Conservation (phyloP, 2,888 invertebrate species). For the Patella caerulea region DNA sequence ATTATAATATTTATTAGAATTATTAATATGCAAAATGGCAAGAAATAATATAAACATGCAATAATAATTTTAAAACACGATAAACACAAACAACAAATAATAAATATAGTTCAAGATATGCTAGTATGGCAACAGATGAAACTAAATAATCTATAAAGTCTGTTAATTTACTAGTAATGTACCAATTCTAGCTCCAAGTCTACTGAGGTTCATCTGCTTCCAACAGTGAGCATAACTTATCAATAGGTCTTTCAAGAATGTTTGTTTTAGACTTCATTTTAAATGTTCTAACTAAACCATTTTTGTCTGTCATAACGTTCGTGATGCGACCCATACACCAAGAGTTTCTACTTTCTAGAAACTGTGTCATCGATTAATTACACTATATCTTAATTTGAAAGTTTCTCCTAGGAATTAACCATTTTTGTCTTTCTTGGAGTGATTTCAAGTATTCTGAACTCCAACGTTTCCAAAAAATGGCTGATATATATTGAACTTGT, state of each 20-base stretch:
- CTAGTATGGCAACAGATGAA: too few relatives aligned
- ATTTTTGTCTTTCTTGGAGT: constrained; percentile 32
- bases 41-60: not conserved
- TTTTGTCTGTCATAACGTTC: constrained; percentile 8
- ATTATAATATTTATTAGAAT: not conserved
- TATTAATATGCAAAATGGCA: too few relatives aligned
- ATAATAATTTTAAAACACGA: not conserved
- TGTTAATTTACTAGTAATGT: not conserved
- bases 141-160: not conserved
- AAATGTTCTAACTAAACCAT: constrained; percentile 15
- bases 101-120: not conserved
- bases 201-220: not conserved
- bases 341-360: constrained; percentile 15
- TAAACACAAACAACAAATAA: not conserved
- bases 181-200: not conserved
- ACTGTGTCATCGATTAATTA: constrained; percentile 15
- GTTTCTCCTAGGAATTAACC: constrained; percentile 17
- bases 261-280: constrained; percentile 6
- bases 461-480: constrained; percentile 36
- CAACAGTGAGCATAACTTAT: not conserved
- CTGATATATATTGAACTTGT: constrained; percentile 39
- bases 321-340: constrained; percentile 15
- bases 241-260: not conserved
- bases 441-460: constrained; percentile 23
- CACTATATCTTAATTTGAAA: constrained; percentile 15